Evolutionary conservation across 2,113 vertebrate genomes (phyloP).

Genomic region (Carassius auratus): DNA sequence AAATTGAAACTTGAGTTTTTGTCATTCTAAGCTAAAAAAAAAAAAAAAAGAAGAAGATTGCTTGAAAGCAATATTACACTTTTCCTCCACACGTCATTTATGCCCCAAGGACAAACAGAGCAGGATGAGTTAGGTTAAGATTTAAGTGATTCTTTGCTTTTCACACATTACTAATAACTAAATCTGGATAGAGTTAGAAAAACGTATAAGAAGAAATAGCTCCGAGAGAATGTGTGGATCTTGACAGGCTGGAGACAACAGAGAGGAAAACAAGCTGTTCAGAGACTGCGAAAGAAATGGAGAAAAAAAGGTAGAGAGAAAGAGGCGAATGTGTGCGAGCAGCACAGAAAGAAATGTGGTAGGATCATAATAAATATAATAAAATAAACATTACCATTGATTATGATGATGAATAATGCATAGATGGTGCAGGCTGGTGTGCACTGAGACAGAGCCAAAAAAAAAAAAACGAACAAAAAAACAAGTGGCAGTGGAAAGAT

Average conservation of each 20-base stretch:
- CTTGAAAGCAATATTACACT: neutral
- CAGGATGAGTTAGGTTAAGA: neutral
- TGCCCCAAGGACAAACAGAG: neutral
- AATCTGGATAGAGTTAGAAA: neutral
- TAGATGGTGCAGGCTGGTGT: neutral
- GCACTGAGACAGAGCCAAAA: neutral
- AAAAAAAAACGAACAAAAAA: neutral
- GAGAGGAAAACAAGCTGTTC: neutral
- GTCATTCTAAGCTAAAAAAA: neutral
- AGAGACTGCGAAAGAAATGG: neutral
- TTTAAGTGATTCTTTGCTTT: neutral
- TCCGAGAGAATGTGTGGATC: neutral
- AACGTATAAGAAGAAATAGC: neutral
- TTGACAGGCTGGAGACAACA: slow-evolving; percentile 14
- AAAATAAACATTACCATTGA: neutral
- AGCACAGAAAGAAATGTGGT: neutral
- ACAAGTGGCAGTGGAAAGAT: neutral
- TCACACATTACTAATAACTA: neutral
- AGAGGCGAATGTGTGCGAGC: neutral
- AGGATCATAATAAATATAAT: too few relatives aligned
- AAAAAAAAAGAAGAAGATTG: neutral
- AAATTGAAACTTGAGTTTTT: neutral
- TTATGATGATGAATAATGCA: slow-evolving; percentile 15
- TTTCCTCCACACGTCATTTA: neutral
- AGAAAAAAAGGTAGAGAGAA: neutral